Evolutionary conservation across 2,113 vertebrate genomes (phyloP).

Genomic region (Panthera leo): DNA sequence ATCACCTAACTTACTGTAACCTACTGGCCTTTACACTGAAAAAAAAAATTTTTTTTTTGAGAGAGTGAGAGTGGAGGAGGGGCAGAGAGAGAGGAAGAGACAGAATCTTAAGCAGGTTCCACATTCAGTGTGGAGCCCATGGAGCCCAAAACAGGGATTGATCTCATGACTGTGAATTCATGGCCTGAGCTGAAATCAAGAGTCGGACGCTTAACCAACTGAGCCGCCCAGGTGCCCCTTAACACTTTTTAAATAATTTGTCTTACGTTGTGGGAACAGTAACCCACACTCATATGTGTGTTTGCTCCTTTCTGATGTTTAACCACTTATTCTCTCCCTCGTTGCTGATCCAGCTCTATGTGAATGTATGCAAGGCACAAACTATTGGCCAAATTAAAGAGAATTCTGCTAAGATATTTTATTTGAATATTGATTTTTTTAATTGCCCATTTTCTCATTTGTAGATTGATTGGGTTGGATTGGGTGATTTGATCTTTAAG

Average conservation of each 20-base stretch:
- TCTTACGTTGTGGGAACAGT: not conserved
- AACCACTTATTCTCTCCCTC: not conserved
- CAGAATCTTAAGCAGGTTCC: too few species aligned
- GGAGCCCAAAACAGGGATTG: too few species aligned
- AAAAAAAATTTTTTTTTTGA: too few species aligned
- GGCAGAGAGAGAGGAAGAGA: too few species aligned
- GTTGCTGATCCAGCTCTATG: not conserved
- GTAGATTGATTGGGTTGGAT: not conserved
- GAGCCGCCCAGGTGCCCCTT: too few species aligned
- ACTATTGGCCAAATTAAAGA: slow-evolving; percentile 13
- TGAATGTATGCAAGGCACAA: not conserved
- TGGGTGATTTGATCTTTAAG: not conserved
- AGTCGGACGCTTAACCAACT: too few species aligned
- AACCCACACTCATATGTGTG: not conserved
- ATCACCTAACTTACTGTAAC: not conserved
- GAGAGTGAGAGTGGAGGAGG: too few species aligned
- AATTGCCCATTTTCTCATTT: not conserved
- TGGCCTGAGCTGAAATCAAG: too few species aligned
- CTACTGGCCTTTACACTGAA: not conserved
- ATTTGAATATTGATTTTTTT: not conserved
- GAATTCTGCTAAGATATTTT: not conserved
- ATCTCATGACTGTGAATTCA: too few species aligned
- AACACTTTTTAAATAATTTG: not conserved
- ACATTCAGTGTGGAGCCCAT: too few species aligned
- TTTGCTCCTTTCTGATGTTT: not conserved